Conservation (phyloP, 92 coral and sea anemone species). For the Palythoa grandis region DNA sequence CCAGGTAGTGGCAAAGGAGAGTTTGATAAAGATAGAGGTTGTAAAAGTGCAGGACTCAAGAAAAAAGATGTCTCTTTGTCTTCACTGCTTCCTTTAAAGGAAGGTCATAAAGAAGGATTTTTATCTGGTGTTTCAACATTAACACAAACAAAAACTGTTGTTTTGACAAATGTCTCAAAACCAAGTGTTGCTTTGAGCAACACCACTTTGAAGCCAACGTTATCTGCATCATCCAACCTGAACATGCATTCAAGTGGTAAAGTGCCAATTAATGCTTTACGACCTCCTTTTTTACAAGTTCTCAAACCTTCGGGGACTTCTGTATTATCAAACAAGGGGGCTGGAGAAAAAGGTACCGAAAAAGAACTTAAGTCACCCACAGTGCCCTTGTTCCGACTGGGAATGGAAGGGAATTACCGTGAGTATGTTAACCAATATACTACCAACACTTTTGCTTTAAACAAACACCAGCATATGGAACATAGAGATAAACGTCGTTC, state of each 20-base stretch:
- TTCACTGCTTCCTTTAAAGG: too few relatives aligned
- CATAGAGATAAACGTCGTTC: constrained; percentile 89
- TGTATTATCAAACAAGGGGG: not conserved
- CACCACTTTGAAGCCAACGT: too few relatives aligned
- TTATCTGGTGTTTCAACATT: too few relatives aligned
- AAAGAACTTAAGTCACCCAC: constrained; percentile 21
- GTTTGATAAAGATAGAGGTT: too few relatives aligned
- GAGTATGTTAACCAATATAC: constrained; percentile 82
- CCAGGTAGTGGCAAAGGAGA: too few relatives aligned
- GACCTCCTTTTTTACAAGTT: not conserved
- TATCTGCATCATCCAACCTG: not conserved
- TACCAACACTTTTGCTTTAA: constrained; percentile 84
- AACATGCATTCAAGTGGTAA: not conserved
- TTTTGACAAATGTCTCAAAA: too few relatives aligned
- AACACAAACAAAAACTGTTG: too few relatives aligned
- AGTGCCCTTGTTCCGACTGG: constrained; percentile 78
- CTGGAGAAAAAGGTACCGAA: constrained; percentile 9
- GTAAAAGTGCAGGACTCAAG: too few relatives aligned
- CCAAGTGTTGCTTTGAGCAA: too few relatives aligned
- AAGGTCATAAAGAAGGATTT: too few relatives aligned
- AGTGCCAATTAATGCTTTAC: not conserved
- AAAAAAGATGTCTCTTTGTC: too few relatives aligned
- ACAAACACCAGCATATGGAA: constrained; percentile 91
- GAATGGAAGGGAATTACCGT: constrained; percentile 86
- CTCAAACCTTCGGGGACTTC: constrained; percentile 12